Base-by-base conservation (phyloP, 2,888 invertebrate genomes). In the Hipparchia semele region DNA sequence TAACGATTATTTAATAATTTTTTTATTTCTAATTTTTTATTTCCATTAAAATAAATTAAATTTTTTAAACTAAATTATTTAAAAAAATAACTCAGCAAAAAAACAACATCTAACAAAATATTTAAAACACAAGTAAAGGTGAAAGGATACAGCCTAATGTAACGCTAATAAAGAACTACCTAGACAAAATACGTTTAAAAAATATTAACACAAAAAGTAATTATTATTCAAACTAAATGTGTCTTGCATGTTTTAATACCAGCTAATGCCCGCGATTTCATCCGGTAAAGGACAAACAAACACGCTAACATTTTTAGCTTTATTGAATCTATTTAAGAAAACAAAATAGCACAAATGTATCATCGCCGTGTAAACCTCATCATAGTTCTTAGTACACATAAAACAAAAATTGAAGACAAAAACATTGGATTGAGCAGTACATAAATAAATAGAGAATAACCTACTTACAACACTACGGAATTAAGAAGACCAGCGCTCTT, bases 371-470 rank as follows among this genome's bases (percentile, higher is more conserved):
- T 39, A 6, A 54, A 54, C 12, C n/a, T 54, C 54, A n/a, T 6
- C 13, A 49, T 4, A 13, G 64, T 51, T 65, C 65, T 65, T 53
- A 53, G 12, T 51, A 53, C 51, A 53, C 10, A 53, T 51, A 61
- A 4, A 1, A 46, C 6, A 56, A 73, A 5, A 59, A 58, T 59
- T 65, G 5, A 53, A 62, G 54, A 67, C 49, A 62, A 68, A 72
- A 70, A 56, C 59, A 56, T 70, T 67, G 73, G 61, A 67, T 90
- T 88, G 89, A 90, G 88, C 90, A 87, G 82, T 82, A 84, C 83
- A 84, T 79, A 68, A 86, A 87, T 86, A 86, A 87, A 82, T 81
- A 81, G 80, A 70, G 59, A 82, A 85, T 83, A 86, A 89, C 86
- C 86, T 87, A 89, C 84, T 86, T 87, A 88, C 80, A 77, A 70